Percentiles rank a stretch among this genome's conserved stretches.
Conservation (phyloP, 2,797 vertebrate species). For the Thalassophryne amazonica region DNA sequence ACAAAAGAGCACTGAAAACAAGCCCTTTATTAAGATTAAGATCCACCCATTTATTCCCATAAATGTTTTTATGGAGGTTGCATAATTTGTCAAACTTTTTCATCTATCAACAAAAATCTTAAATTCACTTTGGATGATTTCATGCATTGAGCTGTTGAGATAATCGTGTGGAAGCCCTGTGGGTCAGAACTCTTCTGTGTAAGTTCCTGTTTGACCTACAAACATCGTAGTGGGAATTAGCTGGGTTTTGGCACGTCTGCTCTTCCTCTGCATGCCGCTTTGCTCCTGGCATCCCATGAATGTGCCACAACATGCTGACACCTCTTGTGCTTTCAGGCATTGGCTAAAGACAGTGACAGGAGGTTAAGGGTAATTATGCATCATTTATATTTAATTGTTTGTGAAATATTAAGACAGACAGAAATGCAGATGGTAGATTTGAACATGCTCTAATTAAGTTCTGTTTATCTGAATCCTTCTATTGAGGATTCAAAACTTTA, state of each 20-base stretch:
- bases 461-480: background rate
- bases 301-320: constrained; percentile 42
- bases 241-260: constrained; percentile 10
- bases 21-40: no score
- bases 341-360: constrained; percentile 67
- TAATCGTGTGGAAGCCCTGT: constrained; percentile 16
- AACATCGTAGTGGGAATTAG: background rate
- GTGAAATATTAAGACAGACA: background rate
- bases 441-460: background rate
- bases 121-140: no score
- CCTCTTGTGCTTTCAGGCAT: constrained; percentile 74
- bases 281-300: constrained; percentile 14
- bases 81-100: no score
- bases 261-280: constrained; percentile 12
- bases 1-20: no score
- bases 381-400: constrained; percentile 15
- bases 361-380: constrained; percentile 70
- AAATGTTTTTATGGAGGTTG: no score
- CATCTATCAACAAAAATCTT: constrained; percentile 1
- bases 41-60: no score
- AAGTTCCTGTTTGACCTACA: constrained; percentile 17
- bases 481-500: constrained; percentile 1
- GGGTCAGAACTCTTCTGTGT: constrained; percentile 8
- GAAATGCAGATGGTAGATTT: background rate
- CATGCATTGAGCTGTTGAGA: no score